phyloP scores from a whole-genome alignment of 2,888 invertebrate genomes.

The Carpatolechia fugitivella region DNA sequence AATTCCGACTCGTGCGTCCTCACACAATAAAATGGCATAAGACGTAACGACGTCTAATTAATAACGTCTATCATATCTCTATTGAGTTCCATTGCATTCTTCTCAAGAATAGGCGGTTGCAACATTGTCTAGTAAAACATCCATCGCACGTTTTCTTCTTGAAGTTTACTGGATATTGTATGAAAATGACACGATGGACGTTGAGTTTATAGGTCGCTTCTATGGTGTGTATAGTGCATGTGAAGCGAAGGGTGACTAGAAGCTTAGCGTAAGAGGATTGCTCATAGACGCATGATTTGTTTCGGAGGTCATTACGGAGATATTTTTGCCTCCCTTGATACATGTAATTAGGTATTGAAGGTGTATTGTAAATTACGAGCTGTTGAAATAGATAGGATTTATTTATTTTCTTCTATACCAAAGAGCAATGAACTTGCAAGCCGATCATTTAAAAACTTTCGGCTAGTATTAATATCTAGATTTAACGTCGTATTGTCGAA shows the following conservation, averaged over 20 bases:
- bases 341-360: constrained; percentile 1
- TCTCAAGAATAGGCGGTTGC: neutral
- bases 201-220: neutral
- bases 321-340: constrained; percentile 41
- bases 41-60: constrained; percentile 77
- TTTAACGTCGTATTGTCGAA: no score
- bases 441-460: no score
- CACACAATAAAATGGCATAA: constrained; percentile 72
- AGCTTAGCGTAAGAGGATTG: constrained; percentile 74
- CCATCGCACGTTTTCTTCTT: neutral
- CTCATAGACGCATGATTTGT: constrained; percentile 69
- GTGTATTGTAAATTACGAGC: neutral
- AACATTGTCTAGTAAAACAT: neutral
- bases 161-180: no score
- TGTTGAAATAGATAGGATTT: no score
- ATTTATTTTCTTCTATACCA: no score
- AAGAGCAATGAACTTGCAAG: no score
- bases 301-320: constrained; percentile 57
- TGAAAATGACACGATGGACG: neutral
- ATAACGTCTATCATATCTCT: constrained; percentile 77
- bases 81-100: constrained; percentile 38
- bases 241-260: constrained; percentile 44
- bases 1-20: constrained; percentile 53
- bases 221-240: neutral
- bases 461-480: no score